Conservation (phyloP, 1,140 invertebrate species). For the Medauroidea extradentata region DNA sequence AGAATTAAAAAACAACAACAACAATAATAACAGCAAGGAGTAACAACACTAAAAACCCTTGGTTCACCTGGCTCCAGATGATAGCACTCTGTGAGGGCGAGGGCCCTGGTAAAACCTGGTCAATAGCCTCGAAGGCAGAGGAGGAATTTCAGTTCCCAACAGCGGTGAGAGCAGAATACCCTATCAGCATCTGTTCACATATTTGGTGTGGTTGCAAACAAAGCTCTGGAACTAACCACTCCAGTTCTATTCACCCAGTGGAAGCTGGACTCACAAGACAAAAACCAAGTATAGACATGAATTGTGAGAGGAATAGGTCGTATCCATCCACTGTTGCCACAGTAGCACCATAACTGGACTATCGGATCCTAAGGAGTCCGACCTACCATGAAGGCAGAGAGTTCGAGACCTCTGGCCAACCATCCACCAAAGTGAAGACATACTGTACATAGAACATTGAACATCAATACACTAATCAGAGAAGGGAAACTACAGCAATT, state of each 20-base stretch:
- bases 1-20: too few relatives aligned
- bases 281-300: neutral
- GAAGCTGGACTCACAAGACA: neutral
- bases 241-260: neutral
- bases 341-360: neutral
- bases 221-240: slow-evolving; percentile 1
- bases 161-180: neutral
- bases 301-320: neutral
- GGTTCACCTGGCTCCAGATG: neutral
- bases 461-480: neutral
- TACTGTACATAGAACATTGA: neutral
- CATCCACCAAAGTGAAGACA: too few relatives aligned
- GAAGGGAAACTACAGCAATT: neutral
- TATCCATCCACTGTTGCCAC: neutral
- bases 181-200: neutral
- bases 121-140: too few relatives aligned
- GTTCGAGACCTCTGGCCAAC: neutral
- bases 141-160: neutral
- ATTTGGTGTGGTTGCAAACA: neutral
- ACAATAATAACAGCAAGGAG: too few relatives aligned
- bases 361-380: slow-evolving; percentile 6
- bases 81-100: too few relatives aligned
- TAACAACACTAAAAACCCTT: too few relatives aligned
- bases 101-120: too few relatives aligned
- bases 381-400: neutral